Evolutionary conservation across 1,140 invertebrate genomes (phyloP), one percentile per base, ranked within the genome.

Genomic region (Drosophila elegans): DNA sequence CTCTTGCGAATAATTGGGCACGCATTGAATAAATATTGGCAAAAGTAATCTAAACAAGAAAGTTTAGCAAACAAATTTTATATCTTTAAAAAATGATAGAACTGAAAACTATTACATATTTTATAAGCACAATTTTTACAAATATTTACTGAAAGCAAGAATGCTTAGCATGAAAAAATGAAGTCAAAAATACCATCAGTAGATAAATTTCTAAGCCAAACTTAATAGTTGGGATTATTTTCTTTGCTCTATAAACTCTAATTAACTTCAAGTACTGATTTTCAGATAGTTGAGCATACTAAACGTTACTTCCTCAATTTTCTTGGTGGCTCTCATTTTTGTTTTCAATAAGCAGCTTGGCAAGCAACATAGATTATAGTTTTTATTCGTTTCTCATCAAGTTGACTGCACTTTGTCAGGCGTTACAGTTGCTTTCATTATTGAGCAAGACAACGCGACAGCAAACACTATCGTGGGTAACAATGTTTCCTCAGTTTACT

Each of bases 341-440:
- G 29, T 7, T 3, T 46, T 56, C 48, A 12, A 12, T 7, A 9
- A n/a, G 2, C 32, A 21, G 49, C 12, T 48, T 45, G 38, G 12
- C 12, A 32, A 41, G 27, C 44, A 55, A 74, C 62, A 51, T 55
- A 55, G 66, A 62, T 51, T 39, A 55, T 51, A 41, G 59, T 80
- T 67, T 76, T 63, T 52, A 72, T 59, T 38, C 56, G 44, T 63
- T 84, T 76, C 71, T 48, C 80, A 84, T 62, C 49, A 46, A 55
- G 54, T 63, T 41, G 27, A 44, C 32, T 51, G 55, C 59, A 44
- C 55, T 62, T 57, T 79, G 10, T 46, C 42, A 45, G 44, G 46
- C 55, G 60, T 69, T 69, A 71, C 39, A 69, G 60, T 78, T 42
- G 45, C 60, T 52, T 44, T 29, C 46, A 34, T 46, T 56, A 48